A percentile compares a stretch with the other conserved stretches of the same genome.
Evolutionary conservation across 2,888 invertebrate genomes (phyloP).

Genomic region (Teinopalpus imperialis): DNA sequence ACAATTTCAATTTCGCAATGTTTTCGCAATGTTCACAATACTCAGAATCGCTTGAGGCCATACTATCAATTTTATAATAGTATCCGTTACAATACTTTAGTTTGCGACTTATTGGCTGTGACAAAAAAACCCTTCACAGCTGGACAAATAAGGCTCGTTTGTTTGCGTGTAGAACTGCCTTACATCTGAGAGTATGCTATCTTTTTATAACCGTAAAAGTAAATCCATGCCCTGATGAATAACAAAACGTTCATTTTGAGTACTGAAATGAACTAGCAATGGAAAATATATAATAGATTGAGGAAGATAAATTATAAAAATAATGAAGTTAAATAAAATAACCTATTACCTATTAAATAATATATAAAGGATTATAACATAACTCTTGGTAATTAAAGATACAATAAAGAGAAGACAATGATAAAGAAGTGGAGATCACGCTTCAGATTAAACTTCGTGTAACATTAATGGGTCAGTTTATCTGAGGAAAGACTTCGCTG

Average conservation of each 20-base stretch:
- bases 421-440: no score
- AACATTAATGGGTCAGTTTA: no score
- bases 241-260: neutral
- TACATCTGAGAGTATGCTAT: constrained; percentile 1
- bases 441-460: no score
- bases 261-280: neutral
- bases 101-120: constrained; percentile 32
- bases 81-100: constrained; percentile 34
- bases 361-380: no score
- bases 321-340: neutral
- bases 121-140: constrained; percentile 36
- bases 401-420: no score
- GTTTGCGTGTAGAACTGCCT: constrained; percentile 28
- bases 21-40: no score
- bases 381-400: no score
- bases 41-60: constrained; percentile 2
- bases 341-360: no score
- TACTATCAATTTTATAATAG: constrained; percentile 28
- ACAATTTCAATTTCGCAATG: constrained; percentile 13
- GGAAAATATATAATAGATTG: no score
- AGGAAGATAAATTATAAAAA: neutral
- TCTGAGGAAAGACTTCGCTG: no score
- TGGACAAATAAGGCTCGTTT: constrained; percentile 35
- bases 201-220: neutral
- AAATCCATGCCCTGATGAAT: neutral